Percentiles rank a stretch among this genome's conserved stretches.
Conservation (phyloP, 2,113 vertebrate species). For the Rhinoptilus africanus region DNA sequence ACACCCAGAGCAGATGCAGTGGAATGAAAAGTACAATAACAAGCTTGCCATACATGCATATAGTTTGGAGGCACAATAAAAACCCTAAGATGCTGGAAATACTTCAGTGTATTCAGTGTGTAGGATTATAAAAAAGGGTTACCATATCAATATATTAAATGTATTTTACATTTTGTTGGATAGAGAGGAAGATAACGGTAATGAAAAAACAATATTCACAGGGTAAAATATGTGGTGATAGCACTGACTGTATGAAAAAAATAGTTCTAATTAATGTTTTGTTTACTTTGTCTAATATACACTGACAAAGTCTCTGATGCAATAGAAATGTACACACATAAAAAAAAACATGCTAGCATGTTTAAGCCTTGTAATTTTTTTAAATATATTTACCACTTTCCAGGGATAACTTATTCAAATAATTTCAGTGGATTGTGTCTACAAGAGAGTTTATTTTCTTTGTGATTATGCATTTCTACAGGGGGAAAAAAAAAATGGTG, state of each 20-base stretch:
- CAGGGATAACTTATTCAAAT: neutral
- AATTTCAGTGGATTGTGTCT: neutral
- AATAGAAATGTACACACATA: neutral
- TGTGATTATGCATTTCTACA: neutral
- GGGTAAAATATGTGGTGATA: neutral
- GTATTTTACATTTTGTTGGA: neutral
- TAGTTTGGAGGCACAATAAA: neutral
- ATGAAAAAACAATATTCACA: neutral
- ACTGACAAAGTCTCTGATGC: neutral
- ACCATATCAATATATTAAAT: neutral
- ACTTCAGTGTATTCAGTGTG: neutral
- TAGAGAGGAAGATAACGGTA: neutral
- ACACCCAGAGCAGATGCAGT: neutral
- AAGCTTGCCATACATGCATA: neutral
- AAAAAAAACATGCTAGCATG: neutral
- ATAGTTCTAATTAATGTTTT: neutral
- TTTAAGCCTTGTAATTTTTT: neutral
- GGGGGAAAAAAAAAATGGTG: neutral
- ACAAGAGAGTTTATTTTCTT: neutral
- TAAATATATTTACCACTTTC: neutral
- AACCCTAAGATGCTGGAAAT: neutral
- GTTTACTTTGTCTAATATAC: neutral
- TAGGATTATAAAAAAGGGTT: neutral
- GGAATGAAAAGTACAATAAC: slow-evolving; percentile 35
- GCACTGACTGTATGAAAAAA: neutral